Conservation (phyloP, 2,113 vertebrate species). For the Perca fluviatilis region DNA sequence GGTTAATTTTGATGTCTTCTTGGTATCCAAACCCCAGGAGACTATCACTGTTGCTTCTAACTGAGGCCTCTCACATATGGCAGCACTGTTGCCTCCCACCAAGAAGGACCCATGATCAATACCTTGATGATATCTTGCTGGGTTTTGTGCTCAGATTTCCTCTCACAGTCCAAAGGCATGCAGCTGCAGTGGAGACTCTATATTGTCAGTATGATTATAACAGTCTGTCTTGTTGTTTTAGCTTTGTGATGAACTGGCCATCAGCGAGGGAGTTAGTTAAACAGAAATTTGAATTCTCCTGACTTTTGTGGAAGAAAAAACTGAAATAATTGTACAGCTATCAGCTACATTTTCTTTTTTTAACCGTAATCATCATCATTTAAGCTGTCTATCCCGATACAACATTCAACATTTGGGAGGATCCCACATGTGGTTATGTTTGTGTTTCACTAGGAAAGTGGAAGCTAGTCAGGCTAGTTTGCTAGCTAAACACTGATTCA, state of each 20-base stretch:
- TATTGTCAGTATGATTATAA: not conserved
- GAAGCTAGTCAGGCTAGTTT: not conserved
- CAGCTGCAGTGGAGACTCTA: not conserved
- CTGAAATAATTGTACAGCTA: not conserved
- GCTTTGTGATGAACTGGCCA: not conserved
- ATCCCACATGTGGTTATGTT: not conserved
- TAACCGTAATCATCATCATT: too few relatives aligned
- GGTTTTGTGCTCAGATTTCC: conserved; percentile 16
- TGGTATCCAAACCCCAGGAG: conserved; percentile 30
- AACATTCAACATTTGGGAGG: not conserved
- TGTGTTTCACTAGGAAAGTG: not conserved
- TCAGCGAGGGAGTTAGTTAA: not conserved
- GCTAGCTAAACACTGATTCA: too few relatives aligned
- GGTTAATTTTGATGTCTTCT: conserved; percentile 25
- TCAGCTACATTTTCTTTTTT: not conserved
- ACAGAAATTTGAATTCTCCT: not conserved
- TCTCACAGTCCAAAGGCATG: conserved; percentile 1
- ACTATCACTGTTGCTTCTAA: conserved; percentile 16
- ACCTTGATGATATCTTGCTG: conserved; percentile 41
- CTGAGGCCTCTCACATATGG: conserved; percentile 20
- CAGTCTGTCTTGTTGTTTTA: not conserved
- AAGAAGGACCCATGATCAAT: conserved; percentile 49
- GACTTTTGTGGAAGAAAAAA: not conserved
- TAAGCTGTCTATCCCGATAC: not conserved
- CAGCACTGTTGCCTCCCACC: conserved; percentile 24